Evolutionary conservation across 1,140 invertebrate genomes (phyloP).

Genomic region (Andricus grossulariae): DNA sequence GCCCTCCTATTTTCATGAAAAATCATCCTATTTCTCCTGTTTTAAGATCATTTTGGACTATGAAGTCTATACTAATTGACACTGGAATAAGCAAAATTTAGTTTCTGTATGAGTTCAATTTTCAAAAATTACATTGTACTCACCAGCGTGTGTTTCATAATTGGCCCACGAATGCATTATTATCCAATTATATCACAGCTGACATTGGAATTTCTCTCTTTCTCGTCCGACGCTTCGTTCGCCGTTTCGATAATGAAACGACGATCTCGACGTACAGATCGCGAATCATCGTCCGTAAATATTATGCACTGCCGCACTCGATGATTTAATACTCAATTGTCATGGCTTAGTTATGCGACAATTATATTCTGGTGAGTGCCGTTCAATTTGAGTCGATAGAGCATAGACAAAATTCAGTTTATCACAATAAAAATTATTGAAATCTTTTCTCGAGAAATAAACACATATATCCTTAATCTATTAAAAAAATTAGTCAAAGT

Average conservation of each 20-base stretch:
- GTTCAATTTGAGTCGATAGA: no score
- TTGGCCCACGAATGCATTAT: background rate
- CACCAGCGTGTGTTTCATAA: background rate
- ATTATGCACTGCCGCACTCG: background rate
- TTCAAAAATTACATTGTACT: background rate
- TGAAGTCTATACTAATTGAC: no score
- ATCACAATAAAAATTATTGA: no score
- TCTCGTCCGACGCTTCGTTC: conserved; percentile 7
- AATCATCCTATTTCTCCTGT: no score
- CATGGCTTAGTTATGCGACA: background rate
- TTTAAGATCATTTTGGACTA: no score
- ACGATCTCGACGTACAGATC: background rate
- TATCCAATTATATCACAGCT: conserved; percentile 21
- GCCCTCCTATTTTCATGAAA: no score
- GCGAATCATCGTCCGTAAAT: background rate
- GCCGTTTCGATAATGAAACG: conserved; percentile 2
- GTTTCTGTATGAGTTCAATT: background rate
- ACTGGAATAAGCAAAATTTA: background rate
- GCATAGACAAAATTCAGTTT: no score
- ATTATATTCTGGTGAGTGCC: no score
- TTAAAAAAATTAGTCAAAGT: no score
- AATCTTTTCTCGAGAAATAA: no score
- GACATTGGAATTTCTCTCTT: conserved; percentile 15
- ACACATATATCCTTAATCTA: no score
- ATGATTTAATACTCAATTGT: background rate